Conservation (phyloP, 2,113 vertebrate species). For the Xiphophorus maculatus region DNA sequence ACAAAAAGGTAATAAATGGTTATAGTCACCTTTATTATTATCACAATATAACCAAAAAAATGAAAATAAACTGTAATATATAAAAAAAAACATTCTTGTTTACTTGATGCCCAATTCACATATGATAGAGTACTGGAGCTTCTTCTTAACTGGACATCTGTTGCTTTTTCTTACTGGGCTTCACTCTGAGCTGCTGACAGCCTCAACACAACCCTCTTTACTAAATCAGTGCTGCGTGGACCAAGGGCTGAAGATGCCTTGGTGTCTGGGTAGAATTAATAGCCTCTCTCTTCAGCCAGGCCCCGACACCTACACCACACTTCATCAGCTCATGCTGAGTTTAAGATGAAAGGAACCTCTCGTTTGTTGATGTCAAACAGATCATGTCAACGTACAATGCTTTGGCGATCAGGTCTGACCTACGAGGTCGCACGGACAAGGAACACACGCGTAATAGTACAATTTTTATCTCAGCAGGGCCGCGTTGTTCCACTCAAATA, state of each 20-base stretch:
- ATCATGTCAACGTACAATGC: constrained; percentile 12
- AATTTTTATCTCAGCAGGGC: too few relatives aligned
- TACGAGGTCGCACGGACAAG: not conserved
- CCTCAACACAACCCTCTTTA: constrained; percentile 47
- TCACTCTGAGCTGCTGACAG: constrained; percentile 47
- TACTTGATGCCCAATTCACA: not conserved
- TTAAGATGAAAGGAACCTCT: constrained; percentile 44
- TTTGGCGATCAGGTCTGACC: constrained; percentile 16
- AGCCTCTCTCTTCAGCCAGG: constrained; percentile 32
- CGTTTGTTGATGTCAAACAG: constrained; percentile 29
- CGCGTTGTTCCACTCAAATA: too few relatives aligned
- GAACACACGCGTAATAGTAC: too few relatives aligned
- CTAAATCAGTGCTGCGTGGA: constrained; percentile 52
- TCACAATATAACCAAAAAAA: too few relatives aligned
- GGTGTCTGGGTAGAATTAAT: constrained; percentile 34
- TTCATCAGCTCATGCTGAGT: constrained; percentile 42
- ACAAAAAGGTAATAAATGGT: too few relatives aligned
- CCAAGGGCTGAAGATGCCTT: constrained; percentile 22
- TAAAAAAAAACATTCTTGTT: not conserved
- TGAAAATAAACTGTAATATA: too few relatives aligned
- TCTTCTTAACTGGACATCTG: constrained; percentile 23
- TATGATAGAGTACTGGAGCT: not conserved
- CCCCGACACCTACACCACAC: constrained; percentile 32
- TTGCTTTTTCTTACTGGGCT: constrained; percentile 40
- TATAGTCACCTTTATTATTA: too few relatives aligned